Percentiles rank a stretch among this genome's conserved stretches.
These are phyloP conservation scores for Lutjanus campechanus DNA, from an alignment of 2,797 vertebrate genomes.

Conservation along the genomic window DNA sequence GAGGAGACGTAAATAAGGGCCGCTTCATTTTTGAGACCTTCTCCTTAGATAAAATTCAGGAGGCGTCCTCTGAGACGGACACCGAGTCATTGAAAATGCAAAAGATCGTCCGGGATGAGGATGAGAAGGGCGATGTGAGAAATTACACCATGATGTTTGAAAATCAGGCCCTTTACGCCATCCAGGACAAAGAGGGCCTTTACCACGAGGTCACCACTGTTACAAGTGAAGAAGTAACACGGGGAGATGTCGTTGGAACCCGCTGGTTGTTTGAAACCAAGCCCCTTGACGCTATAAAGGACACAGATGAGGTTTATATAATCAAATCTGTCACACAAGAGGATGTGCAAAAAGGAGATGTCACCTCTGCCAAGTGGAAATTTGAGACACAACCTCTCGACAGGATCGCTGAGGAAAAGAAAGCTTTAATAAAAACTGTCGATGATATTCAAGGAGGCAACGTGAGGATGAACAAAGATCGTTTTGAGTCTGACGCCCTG, in stretches of 20 bases:
- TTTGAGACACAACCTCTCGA: slow-evolving; percentile 96
- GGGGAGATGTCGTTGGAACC: slow-evolving; percentile 91
- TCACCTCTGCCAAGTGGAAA: slow-evolving; percentile 91
- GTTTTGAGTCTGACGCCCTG: slow-evolving; percentile 88
- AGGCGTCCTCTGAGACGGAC: slow-evolving; percentile 80
- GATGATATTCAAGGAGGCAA: slow-evolving; percentile 90
- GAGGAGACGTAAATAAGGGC: slow-evolving; percentile 91
- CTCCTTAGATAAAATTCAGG: slow-evolving; percentile 91
- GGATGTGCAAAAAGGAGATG: slow-evolving; percentile 92
- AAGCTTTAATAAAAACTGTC: slow-evolving; percentile 84
- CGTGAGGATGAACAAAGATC: slow-evolving; percentile 87
- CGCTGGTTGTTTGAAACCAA: slow-evolving; percentile 97
- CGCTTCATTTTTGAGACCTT: slow-evolving; percentile 94
- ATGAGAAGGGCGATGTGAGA: slow-evolving; percentile 91
- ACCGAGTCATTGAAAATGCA: slow-evolving; percentile 72
- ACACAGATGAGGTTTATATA: slow-evolving; percentile 91
- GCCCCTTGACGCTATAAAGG: slow-evolving; percentile 92
- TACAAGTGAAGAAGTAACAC: slow-evolving; percentile 92
- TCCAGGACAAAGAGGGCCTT: slow-evolving; percentile 92
- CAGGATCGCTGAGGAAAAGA: slow-evolving; percentile 87
- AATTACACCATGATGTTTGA: slow-evolving; percentile 95
- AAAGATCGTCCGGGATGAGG: slow-evolving; percentile 84
- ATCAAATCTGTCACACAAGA: slow-evolving; percentile 94
- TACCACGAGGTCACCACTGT: slow-evolving; percentile 96
- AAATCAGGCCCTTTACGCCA: slow-evolving; percentile 94